Evolutionary conservation across 2,797 vertebrate species (phyloP).

Genomic region (Hybognathus amarus): DNA sequence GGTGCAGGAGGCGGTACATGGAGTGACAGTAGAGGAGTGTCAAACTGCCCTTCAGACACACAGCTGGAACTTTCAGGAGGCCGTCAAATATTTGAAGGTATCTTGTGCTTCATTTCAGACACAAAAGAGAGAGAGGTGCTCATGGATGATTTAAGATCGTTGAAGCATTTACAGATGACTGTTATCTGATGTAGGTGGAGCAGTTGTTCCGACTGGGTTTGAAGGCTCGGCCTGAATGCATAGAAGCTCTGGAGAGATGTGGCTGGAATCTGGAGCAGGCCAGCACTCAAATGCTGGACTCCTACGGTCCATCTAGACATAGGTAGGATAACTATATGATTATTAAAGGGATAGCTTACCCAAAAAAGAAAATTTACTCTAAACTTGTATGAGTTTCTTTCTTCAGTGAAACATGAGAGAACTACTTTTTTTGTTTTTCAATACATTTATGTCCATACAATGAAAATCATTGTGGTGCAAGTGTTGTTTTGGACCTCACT

Average conservation of each 20-base stretch:
- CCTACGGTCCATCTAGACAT: slow-evolving; percentile 79
- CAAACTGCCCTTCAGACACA: slow-evolving; percentile 87
- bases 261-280: slow-evolving; percentile 93
- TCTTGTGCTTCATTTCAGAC: neutral
- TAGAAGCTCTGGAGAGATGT: slow-evolving; percentile 88
- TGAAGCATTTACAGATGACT: neutral
- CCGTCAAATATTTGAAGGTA: slow-evolving; percentile 93
- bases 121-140: neutral
- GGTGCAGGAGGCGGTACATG: slow-evolving; percentile 93
- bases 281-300: slow-evolving; percentile 88
- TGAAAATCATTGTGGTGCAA: neutral
- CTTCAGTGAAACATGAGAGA: neutral
- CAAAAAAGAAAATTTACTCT: neutral
- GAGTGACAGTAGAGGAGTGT: slow-evolving; percentile 94
- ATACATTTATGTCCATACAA: too few species aligned
- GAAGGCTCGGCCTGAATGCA: slow-evolving; percentile 86
- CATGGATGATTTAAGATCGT: neutral
- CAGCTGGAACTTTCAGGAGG: slow-evolving; percentile 83
- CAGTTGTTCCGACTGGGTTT: slow-evolving; percentile 94
- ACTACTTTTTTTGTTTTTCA: too few species aligned
- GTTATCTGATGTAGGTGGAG: slow-evolving; percentile 83
- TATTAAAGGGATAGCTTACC: neutral
- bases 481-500: neutral
- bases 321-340: slow-evolving; percentile 73
- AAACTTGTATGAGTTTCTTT: neutral